A percentile compares a stretch with the other conserved stretches of the same genome.
Evolutionary conservation across 2,888 invertebrate species (phyloP).

Genomic region (Apodemia duryi): DNA sequence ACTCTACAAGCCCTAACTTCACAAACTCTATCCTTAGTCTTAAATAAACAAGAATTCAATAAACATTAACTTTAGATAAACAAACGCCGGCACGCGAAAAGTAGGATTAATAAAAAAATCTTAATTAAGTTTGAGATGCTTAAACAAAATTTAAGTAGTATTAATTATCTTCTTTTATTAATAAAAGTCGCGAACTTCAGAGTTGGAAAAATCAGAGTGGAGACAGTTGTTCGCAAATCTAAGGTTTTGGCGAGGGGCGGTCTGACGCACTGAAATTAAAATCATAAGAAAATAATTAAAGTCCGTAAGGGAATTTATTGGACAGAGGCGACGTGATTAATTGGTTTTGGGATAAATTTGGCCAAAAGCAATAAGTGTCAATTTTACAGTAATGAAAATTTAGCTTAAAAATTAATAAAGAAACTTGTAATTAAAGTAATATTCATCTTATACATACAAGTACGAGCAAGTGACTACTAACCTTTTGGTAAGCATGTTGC

Average conservation of each 20-base stretch:
- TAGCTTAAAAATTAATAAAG: slow-evolving; percentile 61
- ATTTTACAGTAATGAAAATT: slow-evolving; percentile 61
- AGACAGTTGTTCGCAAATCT: slow-evolving; percentile 54
- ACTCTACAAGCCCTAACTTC: too few relatives aligned
- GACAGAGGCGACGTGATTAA: slow-evolving; percentile 75
- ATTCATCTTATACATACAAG: background rate
- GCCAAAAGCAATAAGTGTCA: slow-evolving; percentile 75
- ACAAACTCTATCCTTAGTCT: too few relatives aligned
- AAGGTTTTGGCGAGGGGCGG: slow-evolving; percentile 37
- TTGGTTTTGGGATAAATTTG: slow-evolving; percentile 65
- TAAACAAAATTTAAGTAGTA: slow-evolving; percentile 79
- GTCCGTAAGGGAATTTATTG: slow-evolving; percentile 77
- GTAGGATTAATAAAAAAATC: slow-evolving; percentile 36
- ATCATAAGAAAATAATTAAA: slow-evolving; percentile 80
- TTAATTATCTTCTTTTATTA: slow-evolving; percentile 78
- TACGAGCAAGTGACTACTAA: background rate
- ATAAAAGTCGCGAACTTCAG: slow-evolving; percentile 64
- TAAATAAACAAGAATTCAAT: slow-evolving; percentile 12
- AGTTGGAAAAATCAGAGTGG: slow-evolving; percentile 47
- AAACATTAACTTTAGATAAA: background rate
- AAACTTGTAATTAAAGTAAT: slow-evolving; percentile 30
- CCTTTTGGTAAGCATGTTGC: background rate
- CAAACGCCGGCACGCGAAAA: background rate
- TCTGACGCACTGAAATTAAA: slow-evolving; percentile 63
- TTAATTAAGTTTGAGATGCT: slow-evolving; percentile 67